Evolutionary conservation across 35 echinoderm and acorn worm species (phyloP).

Genomic region (Eucidaris tribuloides): DNA sequence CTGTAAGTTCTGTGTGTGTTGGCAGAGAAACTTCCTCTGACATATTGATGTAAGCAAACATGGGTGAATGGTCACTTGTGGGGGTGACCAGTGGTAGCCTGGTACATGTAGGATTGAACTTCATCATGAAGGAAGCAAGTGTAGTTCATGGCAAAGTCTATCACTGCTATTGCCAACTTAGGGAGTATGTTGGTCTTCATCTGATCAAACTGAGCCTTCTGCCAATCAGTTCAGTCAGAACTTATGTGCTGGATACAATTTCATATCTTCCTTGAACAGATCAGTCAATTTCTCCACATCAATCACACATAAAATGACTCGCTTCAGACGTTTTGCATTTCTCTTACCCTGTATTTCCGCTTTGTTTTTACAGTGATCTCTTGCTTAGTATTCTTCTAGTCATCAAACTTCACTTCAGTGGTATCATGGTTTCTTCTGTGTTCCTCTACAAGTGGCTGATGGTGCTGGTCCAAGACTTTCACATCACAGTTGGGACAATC

Average conservation of each 20-base stretch:
- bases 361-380: background rate
- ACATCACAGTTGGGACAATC: background rate
- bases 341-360: background rate
- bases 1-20: constrained; percentile 21
- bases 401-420: background rate
- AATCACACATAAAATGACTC: background rate
- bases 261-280: background rate
- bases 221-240: background rate
- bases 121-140: constrained; percentile 11
- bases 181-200: background rate
- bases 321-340: constrained; percentile 5
- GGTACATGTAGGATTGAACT: background rate
- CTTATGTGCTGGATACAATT: background rate
- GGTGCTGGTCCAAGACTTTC: background rate
- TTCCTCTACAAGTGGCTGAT: background rate
- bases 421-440: background rate
- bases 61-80: constrained; percentile 5
- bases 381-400: background rate
- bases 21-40: background rate
- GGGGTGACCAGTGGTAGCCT: background rate
- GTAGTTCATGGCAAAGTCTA: constrained; percentile 11
- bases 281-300: background rate
- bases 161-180: background rate
- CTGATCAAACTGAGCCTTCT: background rate
- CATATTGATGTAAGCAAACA: constrained; percentile 1